These are phyloP conservation scores for Ophion obscuratus DNA, from an alignment of 2,888 invertebrate genomes.

Conservation along the genomic window DNA sequence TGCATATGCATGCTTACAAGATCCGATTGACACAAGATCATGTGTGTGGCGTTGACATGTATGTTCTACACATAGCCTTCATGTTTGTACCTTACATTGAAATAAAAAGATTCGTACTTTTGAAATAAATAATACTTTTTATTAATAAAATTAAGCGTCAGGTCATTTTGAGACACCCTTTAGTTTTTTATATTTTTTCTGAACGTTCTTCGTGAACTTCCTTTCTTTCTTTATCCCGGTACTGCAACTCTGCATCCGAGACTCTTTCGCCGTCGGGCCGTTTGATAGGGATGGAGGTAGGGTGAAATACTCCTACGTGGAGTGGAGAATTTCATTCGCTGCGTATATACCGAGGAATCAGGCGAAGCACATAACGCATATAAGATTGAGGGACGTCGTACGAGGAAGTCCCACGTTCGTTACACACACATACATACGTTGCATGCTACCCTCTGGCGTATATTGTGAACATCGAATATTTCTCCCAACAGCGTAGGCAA, in stretches of 20 bases:
- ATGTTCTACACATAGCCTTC: too few species aligned
- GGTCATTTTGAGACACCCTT: too few species aligned
- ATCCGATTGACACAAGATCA: too few species aligned
- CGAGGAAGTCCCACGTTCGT: slow-evolving; percentile 52
- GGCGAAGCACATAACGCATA: slow-evolving; percentile 28
- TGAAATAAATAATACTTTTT: too few species aligned
- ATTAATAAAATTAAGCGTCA: too few species aligned
- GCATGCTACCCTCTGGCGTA: slow-evolving; percentile 57
- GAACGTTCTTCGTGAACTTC: background rate
- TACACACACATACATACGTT: slow-evolving; percentile 19
- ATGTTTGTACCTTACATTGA: too few species aligned
- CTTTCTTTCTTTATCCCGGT: background rate
- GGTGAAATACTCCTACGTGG: slow-evolving; percentile 11
- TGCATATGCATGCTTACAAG: too few species aligned
- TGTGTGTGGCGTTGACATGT: too few species aligned
- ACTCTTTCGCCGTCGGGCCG: slow-evolving; percentile 8
- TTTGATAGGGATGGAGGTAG: slow-evolving; percentile 28
- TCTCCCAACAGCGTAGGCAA: slow-evolving; percentile 76
- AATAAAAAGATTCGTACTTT: too few species aligned
- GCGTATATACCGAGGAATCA: slow-evolving; percentile 16
- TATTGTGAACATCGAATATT: slow-evolving; percentile 82
- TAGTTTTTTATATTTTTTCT: slow-evolving; percentile 4
- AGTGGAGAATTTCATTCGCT: slow-evolving; percentile 23
- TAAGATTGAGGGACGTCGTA: slow-evolving; percentile 41
- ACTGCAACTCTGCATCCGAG: slow-evolving; percentile 18